A percentile compares a stretch with the other conserved stretches of the same genome.
Conservation (phyloP, 2,113 vertebrate genomes). For the Malurus alboscapulatus region DNA sequence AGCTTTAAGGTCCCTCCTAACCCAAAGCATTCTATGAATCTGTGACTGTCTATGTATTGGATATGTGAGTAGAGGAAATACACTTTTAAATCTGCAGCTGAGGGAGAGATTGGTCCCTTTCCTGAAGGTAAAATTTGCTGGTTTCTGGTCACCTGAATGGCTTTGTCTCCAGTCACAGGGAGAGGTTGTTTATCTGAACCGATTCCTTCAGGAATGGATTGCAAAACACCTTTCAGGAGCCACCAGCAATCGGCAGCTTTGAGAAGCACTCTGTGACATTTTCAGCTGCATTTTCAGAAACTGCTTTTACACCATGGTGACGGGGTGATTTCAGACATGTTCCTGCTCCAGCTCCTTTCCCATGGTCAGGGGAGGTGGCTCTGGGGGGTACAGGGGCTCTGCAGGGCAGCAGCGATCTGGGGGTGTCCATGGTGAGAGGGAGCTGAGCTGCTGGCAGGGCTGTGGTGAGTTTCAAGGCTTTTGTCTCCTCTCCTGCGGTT, state of each 20-base stretch:
- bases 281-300: background rate
- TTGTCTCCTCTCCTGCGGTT: background rate
- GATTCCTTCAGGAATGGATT: background rate
- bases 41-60: fast-evolving
- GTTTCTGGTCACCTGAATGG: background rate
- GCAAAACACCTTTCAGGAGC: background rate
- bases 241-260: fast-evolving
- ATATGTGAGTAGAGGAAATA: fast-evolving
- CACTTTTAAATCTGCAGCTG: background rate
- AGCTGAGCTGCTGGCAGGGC: background rate
- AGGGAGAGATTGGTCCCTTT: background rate
- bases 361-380: fast-evolving
- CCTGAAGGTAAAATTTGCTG: background rate
- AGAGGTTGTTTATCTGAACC: background rate
- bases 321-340: fast-evolving
- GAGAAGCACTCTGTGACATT: background rate
- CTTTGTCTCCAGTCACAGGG: background rate
- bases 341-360: background rate
- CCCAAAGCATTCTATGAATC: background rate
- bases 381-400: background rate
- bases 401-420: no score
- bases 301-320: fast-evolving
- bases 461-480: background rate
- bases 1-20: background rate
- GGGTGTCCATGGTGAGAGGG: no score